Base-by-base conservation (phyloP, 2,113 vertebrate species). In the Crotophaga sulcirostris region DNA sequence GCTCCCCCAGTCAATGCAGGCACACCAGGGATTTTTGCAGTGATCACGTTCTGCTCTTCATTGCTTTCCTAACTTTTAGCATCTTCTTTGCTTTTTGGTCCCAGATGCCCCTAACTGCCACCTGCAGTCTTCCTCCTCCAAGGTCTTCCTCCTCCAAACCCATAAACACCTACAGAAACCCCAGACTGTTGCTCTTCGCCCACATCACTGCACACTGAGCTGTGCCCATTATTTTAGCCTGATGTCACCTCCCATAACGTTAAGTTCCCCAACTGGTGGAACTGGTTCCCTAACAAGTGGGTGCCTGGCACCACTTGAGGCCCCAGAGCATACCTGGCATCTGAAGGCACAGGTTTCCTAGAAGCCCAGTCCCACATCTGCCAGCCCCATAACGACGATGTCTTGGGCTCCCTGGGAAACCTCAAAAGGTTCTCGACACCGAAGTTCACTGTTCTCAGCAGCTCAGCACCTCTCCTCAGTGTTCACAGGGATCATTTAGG, bases 371-470 rank as follows among this genome's bases (percentile, higher is more conserved):
- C 72, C 29, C 75, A 82, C 47, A n/a, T 8, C 58, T 34, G 52
- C 19, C 62, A 82, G 60, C 55, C 33, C 52, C 47, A 17, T 15
- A 28, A 69, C 0, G 5, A 55, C 19, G 58, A 82, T 9, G 9
- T 16, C 49, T 47, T 14, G 24, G 34, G 42, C 38, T 75, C 47
- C 52, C 16, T 11, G 18, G n/a, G 74, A 87, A 77, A 58, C 26
- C 55, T 40, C 51, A 56, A 8, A 33, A 20, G 21, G 64, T 64
- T 78, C 51, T 26, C 62, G 52, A 44, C 31, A 69, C n/a, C 1
- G 0, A 54, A 75, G 47, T 55, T n/a, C 0, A 0, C 34, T 23
- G 2, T 17, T 76, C 38, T 40, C 34, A 88, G 76, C 47, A 67
- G 17, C 21, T 55, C 29, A 40, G 21, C 6, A 16, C n/a, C 59